Evolutionary conservation across 92 coral and sea anemone species (phyloP).

Genomic region (Ricordea florida): DNA sequence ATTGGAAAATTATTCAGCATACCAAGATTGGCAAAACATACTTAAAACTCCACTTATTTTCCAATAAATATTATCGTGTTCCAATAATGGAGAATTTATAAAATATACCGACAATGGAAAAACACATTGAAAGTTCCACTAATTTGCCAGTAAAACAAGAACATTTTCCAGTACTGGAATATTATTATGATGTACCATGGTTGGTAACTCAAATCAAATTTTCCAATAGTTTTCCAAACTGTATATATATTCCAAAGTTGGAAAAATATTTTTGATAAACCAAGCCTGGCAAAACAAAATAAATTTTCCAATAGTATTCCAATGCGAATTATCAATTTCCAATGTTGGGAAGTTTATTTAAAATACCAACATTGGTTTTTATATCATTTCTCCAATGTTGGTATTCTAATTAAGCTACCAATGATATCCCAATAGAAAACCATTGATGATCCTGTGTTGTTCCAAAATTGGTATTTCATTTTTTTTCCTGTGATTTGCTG

Average conservation of each 20-base stretch:
- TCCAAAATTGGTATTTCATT: slow-evolving; percentile 42
- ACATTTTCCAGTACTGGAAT: slow-evolving; percentile 29
- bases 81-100: slow-evolving; percentile 17
- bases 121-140: slow-evolving; percentile 3
- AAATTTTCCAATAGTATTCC: slow-evolving; percentile 26
- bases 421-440: slow-evolving; percentile 29
- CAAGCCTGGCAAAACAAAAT: slow-evolving; percentile 30
- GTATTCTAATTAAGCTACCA: slow-evolving; percentile 24
- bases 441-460: slow-evolving; percentile 23
- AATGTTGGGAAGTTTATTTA: slow-evolving; percentile 33
- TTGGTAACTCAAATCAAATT: slow-evolving; percentile 7
- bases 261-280: slow-evolving; percentile 9
- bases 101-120: not conserved
- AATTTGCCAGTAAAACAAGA: slow-evolving; percentile 17
- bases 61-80: too few species aligned
- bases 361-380: slow-evolving; percentile 48
- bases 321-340: slow-evolving; percentile 17
- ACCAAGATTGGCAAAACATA: too few species aligned
- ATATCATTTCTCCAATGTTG: slow-evolving; percentile 46
- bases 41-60: too few species aligned
- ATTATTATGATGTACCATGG: slow-evolving; percentile 9
- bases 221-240: slow-evolving; percentile 21
- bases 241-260: slow-evolving; percentile 8
- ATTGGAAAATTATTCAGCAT: too few species aligned
- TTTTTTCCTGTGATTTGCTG: slow-evolving; percentile 48